phyloP scores from a whole-genome alignment of 2,888 invertebrate species.

The Brenthis ino region DNA sequence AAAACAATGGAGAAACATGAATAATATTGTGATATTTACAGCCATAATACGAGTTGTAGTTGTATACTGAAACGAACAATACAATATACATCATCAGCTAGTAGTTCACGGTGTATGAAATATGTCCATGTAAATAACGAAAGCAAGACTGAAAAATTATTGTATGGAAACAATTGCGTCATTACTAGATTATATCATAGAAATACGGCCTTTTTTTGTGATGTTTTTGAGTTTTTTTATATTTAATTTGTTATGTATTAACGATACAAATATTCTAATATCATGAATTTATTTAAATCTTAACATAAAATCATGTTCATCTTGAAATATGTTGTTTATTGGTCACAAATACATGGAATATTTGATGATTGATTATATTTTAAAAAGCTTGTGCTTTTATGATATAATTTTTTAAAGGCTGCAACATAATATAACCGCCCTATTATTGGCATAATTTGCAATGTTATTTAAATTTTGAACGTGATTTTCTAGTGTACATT shows the following conservation, averaged over 20 bases:
- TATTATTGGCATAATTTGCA: constrained; percentile 36
- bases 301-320: too few relatives aligned
- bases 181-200: constrained; percentile 28
- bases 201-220: background rate
- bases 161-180: constrained; percentile 32
- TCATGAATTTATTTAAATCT: too few relatives aligned
- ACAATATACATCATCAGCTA: constrained; percentile 28
- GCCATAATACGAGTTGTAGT: constrained; percentile 30
- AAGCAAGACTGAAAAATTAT: constrained; percentile 67
- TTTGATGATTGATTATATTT: too few relatives aligned
- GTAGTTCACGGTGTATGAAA: constrained; percentile 29
- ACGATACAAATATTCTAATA: too few relatives aligned
- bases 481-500: constrained; percentile 19
- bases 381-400: constrained; percentile 9
- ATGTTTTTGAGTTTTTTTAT: too few relatives aligned
- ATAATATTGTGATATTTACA: constrained; percentile 39
- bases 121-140: constrained; percentile 73
- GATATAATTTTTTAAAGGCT: constrained; percentile 26
- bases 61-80: constrained; percentile 30
- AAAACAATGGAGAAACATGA: constrained; percentile 4
- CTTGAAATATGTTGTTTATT: too few relatives aligned
- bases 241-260: too few relatives aligned
- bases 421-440: constrained; percentile 26
- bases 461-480: constrained; percentile 25
- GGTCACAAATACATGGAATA: too few relatives aligned